Evolutionary conservation across 2,797 vertebrate genomes (phyloP), one percentile per base, ranked within the genome.

Genomic region (Tympanoctomys barrerae): DNA sequence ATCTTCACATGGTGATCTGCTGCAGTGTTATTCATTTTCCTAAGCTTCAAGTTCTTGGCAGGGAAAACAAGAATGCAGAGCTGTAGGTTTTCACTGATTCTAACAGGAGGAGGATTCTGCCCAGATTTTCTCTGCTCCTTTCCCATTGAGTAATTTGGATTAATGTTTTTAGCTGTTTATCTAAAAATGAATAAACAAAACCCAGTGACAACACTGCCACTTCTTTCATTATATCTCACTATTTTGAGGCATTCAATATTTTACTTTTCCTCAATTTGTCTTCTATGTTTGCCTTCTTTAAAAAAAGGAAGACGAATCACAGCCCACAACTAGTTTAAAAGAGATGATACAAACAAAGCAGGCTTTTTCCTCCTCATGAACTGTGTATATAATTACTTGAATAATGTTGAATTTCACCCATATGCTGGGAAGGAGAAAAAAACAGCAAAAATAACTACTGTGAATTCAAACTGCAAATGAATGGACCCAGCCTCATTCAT

Each of bases 401-500:
- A 98, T 97, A 97, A 97, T 77, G 92, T 96, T 97, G 96, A 97
- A 95, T 98, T 95, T 97, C 87, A 94, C 87, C 96, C 91, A 97
- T 97, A 97, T 4, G 61, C 96, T 96, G 95, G 49, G 77, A 84
- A 95, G 96, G 90, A 82, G 18, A 82, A 42, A 97, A 68, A 96
- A 87, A 88, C 64, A 49, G 81, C 61, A 87, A 96, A 98, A 98
- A 98, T 97, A 98, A 98, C 93, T 95, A 98, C 96, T 97, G 97
- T 97, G 98, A 98, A 98, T 98, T 98, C 97, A 98, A 98, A 98
- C 96, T 3, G 71, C 97, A 98, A 98, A 97, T 98, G 98, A 98
- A 98, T 98, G 98, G 97, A 97, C 97, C 90, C 95, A 22, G 97
- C 97, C 98, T 99, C 98, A 99, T 99, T 99, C 98, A 99, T 99